A percentile compares a stretch with the other conserved stretches of the same genome.
phyloP scores from a whole-genome alignment of 1,140 invertebrate genomes.

The Schlechtendalia chinensis region DNA sequence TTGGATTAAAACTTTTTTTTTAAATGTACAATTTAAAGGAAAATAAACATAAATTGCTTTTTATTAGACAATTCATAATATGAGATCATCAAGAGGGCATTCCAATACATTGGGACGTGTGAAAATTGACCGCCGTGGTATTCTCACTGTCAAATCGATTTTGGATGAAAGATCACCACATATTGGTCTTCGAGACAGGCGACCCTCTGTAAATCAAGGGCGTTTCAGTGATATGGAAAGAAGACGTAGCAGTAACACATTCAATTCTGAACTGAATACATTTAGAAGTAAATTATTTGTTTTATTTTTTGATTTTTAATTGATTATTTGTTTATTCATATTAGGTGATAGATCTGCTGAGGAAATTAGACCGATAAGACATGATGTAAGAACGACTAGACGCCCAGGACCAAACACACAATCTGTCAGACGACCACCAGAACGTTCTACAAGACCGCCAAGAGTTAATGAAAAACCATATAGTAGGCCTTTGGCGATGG shows the following conservation, averaged over 20 bases:
- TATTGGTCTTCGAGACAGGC: neutral
- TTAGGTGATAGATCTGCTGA: conserved; percentile 42
- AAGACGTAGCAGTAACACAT: conserved; percentile 37
- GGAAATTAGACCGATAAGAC: conserved; percentile 21
- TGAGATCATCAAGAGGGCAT: neutral
- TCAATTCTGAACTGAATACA: conserved; percentile 29
- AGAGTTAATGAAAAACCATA: conserved; percentile 41
- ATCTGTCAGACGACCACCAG: conserved; percentile 1
- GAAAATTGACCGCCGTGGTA: conserved; percentile 41
- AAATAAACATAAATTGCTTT: neutral
- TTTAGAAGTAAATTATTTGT: conserved; percentile 36
- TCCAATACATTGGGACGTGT: conserved; percentile 29
- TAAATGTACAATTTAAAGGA: too few species aligned
- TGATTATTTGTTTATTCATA: neutral
- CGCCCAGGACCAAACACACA: conserved; percentile 2
- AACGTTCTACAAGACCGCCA: conserved; percentile 8
- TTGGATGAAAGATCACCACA: conserved; percentile 18
- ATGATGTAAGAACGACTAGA: neutral
- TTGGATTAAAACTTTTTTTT: too few species aligned
- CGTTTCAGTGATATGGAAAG: neutral
- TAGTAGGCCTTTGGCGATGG: conserved; percentile 33
- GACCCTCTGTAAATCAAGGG: neutral
- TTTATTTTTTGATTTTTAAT: neutral
- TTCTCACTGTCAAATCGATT: conserved; percentile 42
- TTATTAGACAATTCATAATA: neutral